A percentile compares a stretch with the other conserved stretches of the same genome.
These are phyloP conservation scores for Poecilia wingei DNA, from an alignment of 2,797 vertebrate species.

Conservation along the genomic window DNA sequence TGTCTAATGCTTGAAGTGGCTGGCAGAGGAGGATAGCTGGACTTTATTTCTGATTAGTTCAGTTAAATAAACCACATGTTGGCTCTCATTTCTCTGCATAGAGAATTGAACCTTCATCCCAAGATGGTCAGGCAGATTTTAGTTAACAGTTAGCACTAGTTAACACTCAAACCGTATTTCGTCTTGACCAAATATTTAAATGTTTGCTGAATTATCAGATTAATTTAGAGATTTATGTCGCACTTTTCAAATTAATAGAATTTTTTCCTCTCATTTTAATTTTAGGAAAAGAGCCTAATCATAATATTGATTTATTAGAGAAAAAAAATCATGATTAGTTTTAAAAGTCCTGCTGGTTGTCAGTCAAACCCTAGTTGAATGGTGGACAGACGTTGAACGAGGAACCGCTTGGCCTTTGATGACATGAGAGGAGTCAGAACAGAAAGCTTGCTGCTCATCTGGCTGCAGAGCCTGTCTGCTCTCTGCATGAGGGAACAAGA, in stretches of 20 bases:
- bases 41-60: background rate
- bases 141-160: too few relatives aligned
- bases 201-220: background rate
- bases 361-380: slow-evolving; percentile 52
- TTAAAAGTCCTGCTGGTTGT: background rate
- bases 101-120: background rate
- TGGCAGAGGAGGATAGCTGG: background rate
- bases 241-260: background rate
- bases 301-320: background rate
- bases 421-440: slow-evolving; percentile 14
- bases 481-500: slow-evolving; percentile 24
- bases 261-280: background rate
- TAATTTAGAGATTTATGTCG: background rate
- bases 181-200: background rate
- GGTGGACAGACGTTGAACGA: slow-evolving; percentile 44
- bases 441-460: slow-evolving; percentile 41
- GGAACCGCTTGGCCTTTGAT: slow-evolving; percentile 47
- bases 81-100: background rate
- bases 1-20: background rate
- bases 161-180: background rate
- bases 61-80: background rate
- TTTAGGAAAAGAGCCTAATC: background rate
- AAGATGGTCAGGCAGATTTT: background rate
- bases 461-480: slow-evolving; percentile 56
- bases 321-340: background rate